Base-by-base conservation (phyloP, 2,888 invertebrate genomes). In the Pogonocherus hispidulus region DNA sequence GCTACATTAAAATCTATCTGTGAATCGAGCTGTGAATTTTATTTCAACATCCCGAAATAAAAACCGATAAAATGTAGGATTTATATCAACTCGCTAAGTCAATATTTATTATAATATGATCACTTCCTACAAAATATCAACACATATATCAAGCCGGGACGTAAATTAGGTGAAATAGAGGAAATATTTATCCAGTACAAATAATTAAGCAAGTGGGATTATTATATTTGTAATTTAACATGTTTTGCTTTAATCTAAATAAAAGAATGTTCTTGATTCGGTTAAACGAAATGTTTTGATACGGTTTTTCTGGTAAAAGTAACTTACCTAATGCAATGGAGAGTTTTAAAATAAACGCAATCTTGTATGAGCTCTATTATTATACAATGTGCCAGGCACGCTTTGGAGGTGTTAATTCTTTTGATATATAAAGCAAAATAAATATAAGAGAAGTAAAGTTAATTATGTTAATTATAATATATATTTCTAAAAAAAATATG, bases 181-280 rank as follows among this genome's bases (percentile, higher is more conserved):
- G 19, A 59, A 59, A 59, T 59, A 59, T 59, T 59, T 59, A 59
- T 47, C 47, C 18, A 9, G 32, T 47, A 27, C 22, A 59, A 47
- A 59, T 59, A 59, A 59, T 47, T 23, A 35, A 11, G 11, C 41
- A 41, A 41, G 41, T 41, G 41, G 41, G 41, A 41, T 41, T 41
- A 41, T 41, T 41, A 41, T 41, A 41, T 41, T 41, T 41, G 41
- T 41, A 41, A 41, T 41, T 41, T 14, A 41, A 41, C n/a, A 5
- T 41, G 41, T 41, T 41, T 41, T 41, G 9, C n/a, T n/a, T 41
- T n/a, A 4, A 41, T 3, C 14, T 1, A 1, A 41, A 41, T 41
- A 11, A 41, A 41, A 41, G 41, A 41, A n/a, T n/a, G 6, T 14
- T 16, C n/a, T 14, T 41, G 32, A 32, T n/a, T 41, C 16, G 41